These are phyloP conservation scores for Watsonalla cultraria DNA, from an alignment of 2,888 invertebrate species.

Conservation along the genomic window DNA sequence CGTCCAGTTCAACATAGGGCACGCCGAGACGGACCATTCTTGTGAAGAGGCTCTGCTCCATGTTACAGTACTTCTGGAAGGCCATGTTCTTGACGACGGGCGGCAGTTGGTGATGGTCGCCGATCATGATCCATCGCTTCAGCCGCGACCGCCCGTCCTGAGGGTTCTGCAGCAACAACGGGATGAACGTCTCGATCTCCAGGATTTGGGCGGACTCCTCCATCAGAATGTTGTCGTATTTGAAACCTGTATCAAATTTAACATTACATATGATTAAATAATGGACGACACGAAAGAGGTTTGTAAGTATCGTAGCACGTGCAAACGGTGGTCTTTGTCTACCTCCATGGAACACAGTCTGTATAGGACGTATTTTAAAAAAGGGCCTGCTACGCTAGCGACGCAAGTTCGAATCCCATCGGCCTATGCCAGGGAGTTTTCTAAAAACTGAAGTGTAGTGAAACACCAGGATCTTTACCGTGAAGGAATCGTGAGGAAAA, in stretches of 20 bases:
- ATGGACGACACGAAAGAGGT: too few relatives aligned
- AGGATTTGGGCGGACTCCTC: constrained; percentile 99
- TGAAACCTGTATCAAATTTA: constrained; percentile 82
- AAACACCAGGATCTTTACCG: too few relatives aligned
- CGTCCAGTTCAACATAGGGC: constrained; percentile 97
- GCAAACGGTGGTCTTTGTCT: too few relatives aligned
- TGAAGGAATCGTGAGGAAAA: too few relatives aligned
- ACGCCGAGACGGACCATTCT: constrained; percentile 97
- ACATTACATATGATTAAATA: neutral
- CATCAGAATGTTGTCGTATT: constrained; percentile 99
- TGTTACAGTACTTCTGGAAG: constrained; percentile 99
- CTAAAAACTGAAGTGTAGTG: too few relatives aligned
- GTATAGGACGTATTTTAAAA: neutral
- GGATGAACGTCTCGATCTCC: constrained; percentile 99
- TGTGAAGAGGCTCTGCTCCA: constrained; percentile 99
- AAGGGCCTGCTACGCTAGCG: neutral
- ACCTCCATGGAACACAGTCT: too few relatives aligned
- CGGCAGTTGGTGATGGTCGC: constrained; percentile 99
- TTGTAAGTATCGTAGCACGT: too few relatives aligned
- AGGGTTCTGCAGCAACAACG: constrained; percentile 98
- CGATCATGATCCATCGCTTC: constrained; percentile 99
- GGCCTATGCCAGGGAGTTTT: too few relatives aligned
- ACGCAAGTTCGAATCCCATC: neutral
- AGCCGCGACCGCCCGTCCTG: constrained; percentile 96
- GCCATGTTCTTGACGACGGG: constrained; percentile 99